phyloP scores from a whole-genome alignment of 2,888 invertebrate species.

The Mantis religiosa region DNA sequence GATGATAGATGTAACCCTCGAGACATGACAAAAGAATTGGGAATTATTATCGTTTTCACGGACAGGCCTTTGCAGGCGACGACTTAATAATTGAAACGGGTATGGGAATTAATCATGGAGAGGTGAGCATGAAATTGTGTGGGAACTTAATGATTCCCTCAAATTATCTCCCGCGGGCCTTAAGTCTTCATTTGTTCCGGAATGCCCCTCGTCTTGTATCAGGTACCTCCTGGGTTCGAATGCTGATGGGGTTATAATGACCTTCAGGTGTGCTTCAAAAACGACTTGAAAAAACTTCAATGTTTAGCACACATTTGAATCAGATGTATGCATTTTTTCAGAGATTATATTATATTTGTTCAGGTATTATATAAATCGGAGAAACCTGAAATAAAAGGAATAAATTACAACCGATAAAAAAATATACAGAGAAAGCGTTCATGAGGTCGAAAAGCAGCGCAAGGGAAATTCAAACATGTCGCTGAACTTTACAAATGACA shows the following conservation, averaged over 20 bases:
- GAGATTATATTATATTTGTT: too few relatives aligned
- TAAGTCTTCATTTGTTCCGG: neutral
- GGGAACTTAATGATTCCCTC: neutral
- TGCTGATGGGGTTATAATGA: neutral
- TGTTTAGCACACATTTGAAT: too few relatives aligned
- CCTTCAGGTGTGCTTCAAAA: too few relatives aligned
- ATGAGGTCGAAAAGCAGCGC: too few relatives aligned
- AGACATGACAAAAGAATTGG: conserved; percentile 9
- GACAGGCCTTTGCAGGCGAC: neutral
- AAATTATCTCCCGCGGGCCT: neutral
- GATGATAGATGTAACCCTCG: neutral
- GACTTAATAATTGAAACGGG: conserved; percentile 7
- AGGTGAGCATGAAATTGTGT: neutral
- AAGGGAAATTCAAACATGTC: too few relatives aligned
- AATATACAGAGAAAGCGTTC: too few relatives aligned
- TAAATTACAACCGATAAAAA: too few relatives aligned
- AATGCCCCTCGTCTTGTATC: neutral
- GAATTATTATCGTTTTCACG: conserved; percentile 13
- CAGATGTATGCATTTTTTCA: too few relatives aligned
- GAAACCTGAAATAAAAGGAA: too few relatives aligned
- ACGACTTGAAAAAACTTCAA: too few relatives aligned
- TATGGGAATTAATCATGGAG: conserved; percentile 1
- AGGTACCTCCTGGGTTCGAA: neutral
- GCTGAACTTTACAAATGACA: too few relatives aligned
- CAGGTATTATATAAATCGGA: too few relatives aligned